Conservation (phyloP, 64 coral and sea anemone species). For the Exaiptasia diaphana region DNA sequence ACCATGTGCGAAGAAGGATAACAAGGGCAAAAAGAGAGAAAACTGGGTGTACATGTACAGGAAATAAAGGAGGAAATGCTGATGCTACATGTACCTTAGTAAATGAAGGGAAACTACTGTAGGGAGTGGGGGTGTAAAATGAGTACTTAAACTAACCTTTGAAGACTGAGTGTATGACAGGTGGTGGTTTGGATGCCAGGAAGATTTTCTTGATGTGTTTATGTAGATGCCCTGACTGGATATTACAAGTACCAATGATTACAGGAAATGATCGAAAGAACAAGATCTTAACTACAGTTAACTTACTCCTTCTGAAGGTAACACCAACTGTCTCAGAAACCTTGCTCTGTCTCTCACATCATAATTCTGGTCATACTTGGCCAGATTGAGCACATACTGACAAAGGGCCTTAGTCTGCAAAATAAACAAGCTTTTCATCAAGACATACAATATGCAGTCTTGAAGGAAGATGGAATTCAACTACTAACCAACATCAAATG, state of each 20-base stretch:
- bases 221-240: conserved; percentile 83
- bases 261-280: neutral
- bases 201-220: conserved; percentile 97
- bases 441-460: no score
- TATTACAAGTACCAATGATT: neutral
- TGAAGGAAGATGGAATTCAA: no score
- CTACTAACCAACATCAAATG: no score
- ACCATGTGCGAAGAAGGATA: no score
- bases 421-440: neutral
- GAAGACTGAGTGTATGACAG: conserved; percentile 88
- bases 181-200: conserved; percentile 86
- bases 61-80: no score
- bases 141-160: conserved; percentile 81
- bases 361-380: conserved; percentile 95
- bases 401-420: conserved; percentile 74
- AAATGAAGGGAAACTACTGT: no score
- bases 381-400: conserved; percentile 88
- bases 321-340: conserved; percentile 80
- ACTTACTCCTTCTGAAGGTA: conserved; percentile 79
- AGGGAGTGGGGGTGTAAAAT: no score
- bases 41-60: no score
- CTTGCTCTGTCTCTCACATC: conserved; percentile 87
- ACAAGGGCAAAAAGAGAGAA: no score
- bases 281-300: neutral
- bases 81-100: no score